These are phyloP conservation scores for Hirtodrosophila trivittata DNA, from an alignment of 2,888 invertebrate genomes.

Conservation along the genomic window DNA sequence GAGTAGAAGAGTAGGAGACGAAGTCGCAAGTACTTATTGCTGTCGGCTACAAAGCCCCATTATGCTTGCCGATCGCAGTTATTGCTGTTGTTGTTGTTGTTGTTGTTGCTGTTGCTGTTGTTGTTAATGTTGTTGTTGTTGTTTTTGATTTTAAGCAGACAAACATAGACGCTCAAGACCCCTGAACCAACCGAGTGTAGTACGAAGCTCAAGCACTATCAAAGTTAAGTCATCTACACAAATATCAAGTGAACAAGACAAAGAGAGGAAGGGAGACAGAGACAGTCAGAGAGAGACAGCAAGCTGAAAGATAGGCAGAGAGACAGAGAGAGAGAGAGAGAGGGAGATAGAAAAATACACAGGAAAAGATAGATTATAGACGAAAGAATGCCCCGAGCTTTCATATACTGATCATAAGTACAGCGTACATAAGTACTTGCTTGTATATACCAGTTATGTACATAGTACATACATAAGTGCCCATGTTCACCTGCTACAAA, in stretches of 20 bases:
- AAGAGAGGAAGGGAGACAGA: slow-evolving; percentile 1
- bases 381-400: slow-evolving; percentile 48
- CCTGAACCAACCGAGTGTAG: slow-evolving; percentile 28
- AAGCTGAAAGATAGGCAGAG: slow-evolving; percentile 36
- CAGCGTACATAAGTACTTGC: background rate
- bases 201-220: slow-evolving; percentile 52
- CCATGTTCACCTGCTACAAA: slow-evolving; percentile 43
- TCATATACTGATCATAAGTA: slow-evolving; percentile 13
- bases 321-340: background rate
- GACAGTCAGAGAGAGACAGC: slow-evolving; percentile 3
- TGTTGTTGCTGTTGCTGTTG: slow-evolving; percentile 3
- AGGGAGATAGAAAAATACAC: slow-evolving; percentile 14
- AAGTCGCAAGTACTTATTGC: slow-evolving; percentile 46
- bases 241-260: slow-evolving; percentile 45
- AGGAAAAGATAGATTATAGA: slow-evolving; percentile 40
- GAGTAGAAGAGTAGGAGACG: background rate
- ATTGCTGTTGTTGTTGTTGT: slow-evolving; percentile 17
- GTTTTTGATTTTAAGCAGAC: slow-evolving; percentile 34
- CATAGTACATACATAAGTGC: slow-evolving; percentile 4
- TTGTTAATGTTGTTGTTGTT: slow-evolving; percentile 16
- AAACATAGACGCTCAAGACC: slow-evolving; percentile 39
- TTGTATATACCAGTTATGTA: background rate
- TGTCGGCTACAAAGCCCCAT: slow-evolving; percentile 44
- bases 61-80: slow-evolving; percentile 49
- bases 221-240: slow-evolving; percentile 70